These are phyloP conservation scores for Tricholaema leucomelas DNA, from an alignment of 2,113 vertebrate genomes.

Conservation along the genomic window DNA sequence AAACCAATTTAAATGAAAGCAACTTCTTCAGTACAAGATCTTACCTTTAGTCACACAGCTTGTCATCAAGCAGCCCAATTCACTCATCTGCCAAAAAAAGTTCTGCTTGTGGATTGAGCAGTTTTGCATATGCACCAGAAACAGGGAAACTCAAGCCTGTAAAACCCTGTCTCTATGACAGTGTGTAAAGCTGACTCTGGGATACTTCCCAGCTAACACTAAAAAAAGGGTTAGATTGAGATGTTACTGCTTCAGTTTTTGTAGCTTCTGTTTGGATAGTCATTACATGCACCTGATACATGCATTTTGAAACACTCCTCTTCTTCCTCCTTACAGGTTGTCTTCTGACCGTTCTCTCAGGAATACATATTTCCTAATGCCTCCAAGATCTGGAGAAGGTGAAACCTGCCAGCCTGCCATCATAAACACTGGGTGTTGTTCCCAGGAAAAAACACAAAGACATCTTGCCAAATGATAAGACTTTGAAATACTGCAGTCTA, in stretches of 20 bases:
- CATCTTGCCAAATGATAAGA: background rate
- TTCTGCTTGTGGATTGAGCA: background rate
- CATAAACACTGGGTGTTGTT: background rate
- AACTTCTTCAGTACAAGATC: background rate
- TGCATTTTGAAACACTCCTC: background rate
- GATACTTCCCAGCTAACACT: background rate
- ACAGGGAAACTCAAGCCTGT: background rate
- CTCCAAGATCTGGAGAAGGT: background rate
- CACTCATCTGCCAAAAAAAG: background rate
- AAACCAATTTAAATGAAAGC: background rate
- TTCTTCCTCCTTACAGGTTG: constrained; percentile 38
- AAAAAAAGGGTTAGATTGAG: background rate
- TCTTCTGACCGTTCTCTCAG: background rate
- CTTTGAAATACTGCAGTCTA: background rate
- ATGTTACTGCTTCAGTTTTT: background rate
- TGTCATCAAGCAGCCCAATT: background rate
- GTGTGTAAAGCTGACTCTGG: background rate
- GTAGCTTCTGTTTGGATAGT: background rate
- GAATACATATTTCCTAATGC: background rate
- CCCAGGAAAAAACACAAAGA: background rate
- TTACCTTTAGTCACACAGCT: background rate
- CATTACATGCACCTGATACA: background rate
- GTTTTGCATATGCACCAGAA: background rate
- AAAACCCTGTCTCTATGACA: background rate
- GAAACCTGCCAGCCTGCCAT: background rate